Conservation (phyloP, 2,888 invertebrate genomes). For the Athrips mouffetella region DNA sequence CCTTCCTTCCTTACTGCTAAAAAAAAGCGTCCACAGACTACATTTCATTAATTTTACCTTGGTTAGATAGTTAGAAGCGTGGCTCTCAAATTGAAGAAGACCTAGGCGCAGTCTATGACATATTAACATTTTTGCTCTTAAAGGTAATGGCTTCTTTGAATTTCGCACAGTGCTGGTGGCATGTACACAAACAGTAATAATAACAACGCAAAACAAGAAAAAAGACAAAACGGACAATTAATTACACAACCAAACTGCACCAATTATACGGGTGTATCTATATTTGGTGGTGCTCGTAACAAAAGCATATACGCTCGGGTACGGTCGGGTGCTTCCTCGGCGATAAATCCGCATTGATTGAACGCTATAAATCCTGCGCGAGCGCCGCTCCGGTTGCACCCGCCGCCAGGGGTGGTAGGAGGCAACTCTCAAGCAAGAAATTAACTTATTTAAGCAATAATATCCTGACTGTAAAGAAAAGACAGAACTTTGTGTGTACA, state of each 20-base stretch:
- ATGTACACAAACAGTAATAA: background rate
- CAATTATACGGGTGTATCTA: slow-evolving; percentile 64
- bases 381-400: slow-evolving; percentile 53
- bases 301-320: slow-evolving; percentile 50
- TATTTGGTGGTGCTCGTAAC: slow-evolving; percentile 50
- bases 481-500: background rate
- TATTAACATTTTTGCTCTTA: no score
- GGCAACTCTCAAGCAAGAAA: background rate
- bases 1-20: no score
- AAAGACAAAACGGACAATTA: background rate
- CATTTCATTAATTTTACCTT: no score
- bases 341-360: slow-evolving; percentile 79
- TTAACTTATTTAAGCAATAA: background rate
- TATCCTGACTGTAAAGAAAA: background rate
- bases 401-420: slow-evolving; percentile 38
- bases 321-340: slow-evolving; percentile 55
- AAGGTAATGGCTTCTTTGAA: no score
- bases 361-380: slow-evolving; percentile 70
- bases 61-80: no score
- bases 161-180: no score
- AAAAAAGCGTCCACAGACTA: no score
- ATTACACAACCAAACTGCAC: slow-evolving; percentile 18
- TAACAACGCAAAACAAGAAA: background rate
- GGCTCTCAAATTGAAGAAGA: no score
- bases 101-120: no score